Base-by-base conservation (phyloP, 2,797 vertebrate species). In the Gymnothorax reevesii region DNA sequence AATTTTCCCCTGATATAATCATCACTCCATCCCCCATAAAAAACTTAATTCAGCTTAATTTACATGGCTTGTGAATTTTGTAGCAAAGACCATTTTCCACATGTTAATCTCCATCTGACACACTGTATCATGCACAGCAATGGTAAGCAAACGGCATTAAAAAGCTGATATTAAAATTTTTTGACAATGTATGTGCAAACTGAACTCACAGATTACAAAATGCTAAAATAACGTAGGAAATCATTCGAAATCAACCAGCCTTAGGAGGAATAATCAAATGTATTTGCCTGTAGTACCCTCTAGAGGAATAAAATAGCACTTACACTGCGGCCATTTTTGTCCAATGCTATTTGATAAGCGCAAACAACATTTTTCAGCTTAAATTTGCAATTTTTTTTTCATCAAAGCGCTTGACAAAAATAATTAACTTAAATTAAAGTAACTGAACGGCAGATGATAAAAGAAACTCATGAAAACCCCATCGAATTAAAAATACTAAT, bases 201-300 rank as follows among this genome's bases (percentile, higher is more conserved):
- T 33, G 9, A 33, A 33, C 13, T 4, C 9, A 42, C 25, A 42
- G 71, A 13, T 3, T 13, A 33, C 3, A 25, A 33, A 71, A 33
- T 27, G 69, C 27, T 7, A 25, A 25, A 71, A 71, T 12, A 15
- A 64, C 33, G 33, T 60, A 71, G n/a, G 7, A 15, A 75, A 15
- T 75, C 33, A 75, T 33, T 75, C 42, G 10, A 75, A 42, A 75
- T 27, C n/a, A 25, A 71, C 22, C n/a, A 27, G 7, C 27, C 71
- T 1, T 2, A 42, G 15, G 10, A 3, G 13, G 71, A 75, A 42
- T 13, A 4, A 15, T 75, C 12, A 20, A 25, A 52, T 54, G 6
- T 22, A 54, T 79, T 79, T 79, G 42, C 75, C 49, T 79, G 75
- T 79, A 79, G 75, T 42, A 8, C 75, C 75, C 75, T 79, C 75